Base-by-base conservation (phyloP, 2,113 vertebrate species). In the Thymallus thymallus region DNA sequence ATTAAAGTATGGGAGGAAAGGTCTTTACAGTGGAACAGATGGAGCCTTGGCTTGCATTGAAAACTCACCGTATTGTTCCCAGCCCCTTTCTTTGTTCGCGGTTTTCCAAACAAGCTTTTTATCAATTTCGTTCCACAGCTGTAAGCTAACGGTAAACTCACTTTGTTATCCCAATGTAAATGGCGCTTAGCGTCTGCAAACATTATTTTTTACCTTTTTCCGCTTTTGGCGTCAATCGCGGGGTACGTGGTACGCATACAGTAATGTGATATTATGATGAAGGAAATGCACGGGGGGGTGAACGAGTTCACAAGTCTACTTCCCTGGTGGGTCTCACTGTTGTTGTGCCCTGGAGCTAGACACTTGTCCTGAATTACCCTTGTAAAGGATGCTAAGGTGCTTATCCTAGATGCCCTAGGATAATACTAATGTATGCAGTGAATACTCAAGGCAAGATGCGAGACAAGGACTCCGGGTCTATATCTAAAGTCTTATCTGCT, bases 21-120 rank as follows among this genome's bases (percentile, higher is more conserved):
- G 89, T 91, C 87, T 88, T 91, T 90, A 90, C 86, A 80, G 55
- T 68, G 1, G 82, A 90, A 85, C 90, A 91, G 89, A 91, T 92
- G 91, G 90, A 87, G 76, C 84, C 85, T 79, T 23, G 77, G 83
- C 84, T 81, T 77, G 86, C 82, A 72, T n/a, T 73, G 75, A 80
- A 83, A 71, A 83, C 62, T 3, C 71, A 77, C 64, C 58, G 78
- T 72, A 78, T 87, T 90, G 87, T 90, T 86, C 76, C 74, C 75
- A 23, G 69, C 79, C 56, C 73, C 60, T 22, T 77, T 81, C 82
- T 88, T 90, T 89, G 86, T 87, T 77, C 72, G 68, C 67, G 16
- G 30, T 68, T 80, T 58, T 70, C 80, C 65, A 77, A 87, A 81
- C 5, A 64, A 85, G 74, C 66, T n/a, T 45, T 45, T 58, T 12